Conservation (phyloP, 2,888 invertebrate species). For the Pegoplata infirma region DNA sequence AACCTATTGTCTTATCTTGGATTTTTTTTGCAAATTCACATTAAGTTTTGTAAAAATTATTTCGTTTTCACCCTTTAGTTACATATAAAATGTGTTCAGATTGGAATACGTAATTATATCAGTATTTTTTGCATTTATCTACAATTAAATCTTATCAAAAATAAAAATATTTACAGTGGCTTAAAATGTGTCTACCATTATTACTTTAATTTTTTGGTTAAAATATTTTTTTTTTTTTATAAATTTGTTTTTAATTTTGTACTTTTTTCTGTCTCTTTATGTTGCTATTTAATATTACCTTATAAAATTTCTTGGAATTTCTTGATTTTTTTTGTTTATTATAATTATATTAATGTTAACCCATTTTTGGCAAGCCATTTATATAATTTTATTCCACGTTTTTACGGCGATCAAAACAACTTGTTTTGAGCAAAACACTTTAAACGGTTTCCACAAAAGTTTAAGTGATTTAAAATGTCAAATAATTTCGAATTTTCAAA, state of each 20-base stretch:
- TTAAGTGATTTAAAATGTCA: no score
- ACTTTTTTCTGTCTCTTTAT: neutral
- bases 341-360: neutral
- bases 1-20: no score
- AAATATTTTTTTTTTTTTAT: neutral
- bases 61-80: no score
- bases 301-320: slow-evolving; percentile 14
- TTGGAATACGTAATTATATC: no score
- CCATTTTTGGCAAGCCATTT: neutral
- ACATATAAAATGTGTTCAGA: no score
- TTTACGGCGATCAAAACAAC: no score
- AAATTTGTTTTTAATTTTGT: no score
- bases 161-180: neutral
- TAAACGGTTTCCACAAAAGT: no score
- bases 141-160: slow-evolving; percentile 13
- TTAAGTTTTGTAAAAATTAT: no score
- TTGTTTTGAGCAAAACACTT: no score
- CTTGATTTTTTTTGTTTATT: neutral
- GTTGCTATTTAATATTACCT: neutral
- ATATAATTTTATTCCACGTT: neutral
- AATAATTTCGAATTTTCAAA: no score
- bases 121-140: neutral
- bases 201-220: neutral
- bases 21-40: no score
- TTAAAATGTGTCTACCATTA: neutral